Conservation (phyloP, 1,140 invertebrate species). For the Nephotettix cincticeps region DNA sequence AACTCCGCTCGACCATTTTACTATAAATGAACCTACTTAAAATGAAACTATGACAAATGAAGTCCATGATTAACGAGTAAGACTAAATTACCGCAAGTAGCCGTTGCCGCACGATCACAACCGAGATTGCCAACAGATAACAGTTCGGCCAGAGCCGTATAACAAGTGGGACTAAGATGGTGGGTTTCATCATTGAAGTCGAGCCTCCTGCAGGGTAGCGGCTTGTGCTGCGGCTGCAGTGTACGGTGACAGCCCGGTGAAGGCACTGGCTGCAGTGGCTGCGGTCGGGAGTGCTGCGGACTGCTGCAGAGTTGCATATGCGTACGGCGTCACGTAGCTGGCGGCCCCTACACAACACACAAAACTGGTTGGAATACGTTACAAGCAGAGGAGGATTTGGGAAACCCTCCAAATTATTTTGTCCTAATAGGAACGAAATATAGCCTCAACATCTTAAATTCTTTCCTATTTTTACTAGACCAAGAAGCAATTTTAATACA, state of each 20-base stretch:
- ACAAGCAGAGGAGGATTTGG: no score
- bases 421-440: no score
- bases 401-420: no score
- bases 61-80: no score
- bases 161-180: not conserved
- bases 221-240: constrained; percentile 41
- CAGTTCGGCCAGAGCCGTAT: not conserved
- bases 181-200: constrained; percentile 42
- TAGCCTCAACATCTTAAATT: no score
- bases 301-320: constrained; percentile 43
- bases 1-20: no score
- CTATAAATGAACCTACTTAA: no score
- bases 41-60: no score
- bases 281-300: constrained; percentile 37
- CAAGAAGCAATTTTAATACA: no score
- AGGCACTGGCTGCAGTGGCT: constrained; percentile 37
- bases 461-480: no score
- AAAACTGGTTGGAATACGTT: not conserved
- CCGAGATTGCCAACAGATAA: constrained; percentile 15
- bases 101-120: constrained; percentile 12
- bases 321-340: constrained; percentile 44
- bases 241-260: constrained; percentile 43
- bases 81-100: no score
- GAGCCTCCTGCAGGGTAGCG: constrained; percentile 43
- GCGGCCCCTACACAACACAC: constrained; percentile 38